Evolutionary conservation across 2,113 vertebrate species (phyloP).

Genomic region (Paedocypris sp.): DNA sequence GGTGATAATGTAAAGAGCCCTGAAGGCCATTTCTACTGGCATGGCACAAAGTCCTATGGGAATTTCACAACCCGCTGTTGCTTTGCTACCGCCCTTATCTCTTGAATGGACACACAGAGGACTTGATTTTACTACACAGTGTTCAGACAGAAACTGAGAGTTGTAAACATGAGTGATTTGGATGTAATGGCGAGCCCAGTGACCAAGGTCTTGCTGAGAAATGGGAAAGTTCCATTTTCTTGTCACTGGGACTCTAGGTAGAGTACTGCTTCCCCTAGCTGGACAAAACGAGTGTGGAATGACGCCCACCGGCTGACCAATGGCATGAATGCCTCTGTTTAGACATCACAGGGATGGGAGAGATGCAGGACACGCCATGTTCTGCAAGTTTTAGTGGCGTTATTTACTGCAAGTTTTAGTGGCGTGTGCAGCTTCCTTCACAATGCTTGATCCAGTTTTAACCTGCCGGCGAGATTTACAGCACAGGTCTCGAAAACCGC

Average conservation of each 20-base stretch:
- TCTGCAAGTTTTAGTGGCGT: slow-evolving; percentile 4
- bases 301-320: not conserved
- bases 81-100: slow-evolving; percentile 18
- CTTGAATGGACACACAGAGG: slow-evolving; percentile 3
- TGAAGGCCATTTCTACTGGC: not conserved
- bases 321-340: slow-evolving; percentile 14
- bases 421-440: not conserved
- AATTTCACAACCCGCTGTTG: slow-evolving; percentile 17
- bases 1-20: slow-evolving; percentile 10
- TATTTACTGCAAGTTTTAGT: slow-evolving; percentile 20
- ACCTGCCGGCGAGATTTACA: slow-evolving; percentile 23
- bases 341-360: not conserved
- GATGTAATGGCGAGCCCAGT: not conserved
- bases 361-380: not conserved
- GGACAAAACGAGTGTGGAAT: not conserved
- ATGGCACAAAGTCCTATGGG: slow-evolving; percentile 33
- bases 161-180: not conserved
- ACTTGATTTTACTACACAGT: not conserved
- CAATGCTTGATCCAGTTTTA: slow-evolving; percentile 8
- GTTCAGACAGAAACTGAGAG: not conserved
- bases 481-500: slow-evolving; percentile 10
- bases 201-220: not conserved
- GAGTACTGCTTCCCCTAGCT: not conserved
- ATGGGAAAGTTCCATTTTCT: not conserved
- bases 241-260: not conserved